phyloP scores from a whole-genome alignment of 2,113 vertebrate genomes.

The Paradisaea rubra region DNA sequence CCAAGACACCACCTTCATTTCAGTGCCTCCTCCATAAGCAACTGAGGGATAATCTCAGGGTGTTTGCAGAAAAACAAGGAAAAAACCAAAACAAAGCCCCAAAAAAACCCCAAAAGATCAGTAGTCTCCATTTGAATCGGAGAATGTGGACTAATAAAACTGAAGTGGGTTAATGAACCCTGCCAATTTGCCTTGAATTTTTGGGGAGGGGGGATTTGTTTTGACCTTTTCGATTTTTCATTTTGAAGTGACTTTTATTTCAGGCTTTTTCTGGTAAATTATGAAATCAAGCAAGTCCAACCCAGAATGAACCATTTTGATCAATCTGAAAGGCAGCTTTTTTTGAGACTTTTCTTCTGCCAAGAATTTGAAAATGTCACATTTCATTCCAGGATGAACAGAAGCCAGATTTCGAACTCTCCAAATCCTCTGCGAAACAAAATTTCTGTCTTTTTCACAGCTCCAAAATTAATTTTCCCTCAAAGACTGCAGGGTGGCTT shows the following conservation, averaged over 20 bases:
- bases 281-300: constrained; percentile 38
- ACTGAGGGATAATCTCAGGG: neutral
- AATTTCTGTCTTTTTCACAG: constrained; percentile 41
- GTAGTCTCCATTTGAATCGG: neutral
- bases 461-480: constrained; percentile 40
- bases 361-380: constrained; percentile 61
- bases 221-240: constrained; percentile 10
- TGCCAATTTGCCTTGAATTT: neutral
- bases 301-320: constrained; percentile 45
- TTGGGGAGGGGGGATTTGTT: neutral
- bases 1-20: neutral
- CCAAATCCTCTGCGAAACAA: constrained; percentile 22
- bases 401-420: constrained; percentile 46
- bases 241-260: neutral
- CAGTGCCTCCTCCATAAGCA: neutral
- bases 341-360: constrained; percentile 45
- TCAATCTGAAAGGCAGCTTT: constrained; percentile 53
- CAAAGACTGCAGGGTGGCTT: neutral
- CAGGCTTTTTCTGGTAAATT: constrained; percentile 1
- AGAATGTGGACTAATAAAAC: neutral
- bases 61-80: neutral
- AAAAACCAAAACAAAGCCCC: neutral
- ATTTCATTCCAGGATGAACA: constrained; percentile 61
- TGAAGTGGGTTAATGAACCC: neutral
- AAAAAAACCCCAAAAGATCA: fast-evolving